Conservation (phyloP, 2,797 vertebrate genomes). For the Brachyrhaphis roseni region DNA sequence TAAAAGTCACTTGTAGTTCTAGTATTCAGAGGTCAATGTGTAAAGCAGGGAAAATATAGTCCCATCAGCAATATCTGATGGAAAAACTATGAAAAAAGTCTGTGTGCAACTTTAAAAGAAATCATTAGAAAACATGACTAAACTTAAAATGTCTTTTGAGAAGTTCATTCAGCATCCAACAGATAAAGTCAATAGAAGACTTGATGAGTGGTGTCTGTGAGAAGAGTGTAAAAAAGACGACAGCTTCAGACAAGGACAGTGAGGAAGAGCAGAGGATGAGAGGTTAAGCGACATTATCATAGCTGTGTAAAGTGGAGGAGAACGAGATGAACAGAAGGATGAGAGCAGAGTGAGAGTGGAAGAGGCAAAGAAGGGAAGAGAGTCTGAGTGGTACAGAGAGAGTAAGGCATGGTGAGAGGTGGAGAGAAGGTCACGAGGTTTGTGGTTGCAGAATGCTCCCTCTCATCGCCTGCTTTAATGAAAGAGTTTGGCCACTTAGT, state of each 20-base stretch:
- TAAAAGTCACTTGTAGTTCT: neutral
- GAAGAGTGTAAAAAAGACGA: conserved; percentile 12
- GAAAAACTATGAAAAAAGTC: neutral
- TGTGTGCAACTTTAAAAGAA: neutral
- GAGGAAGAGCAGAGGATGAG: conserved; percentile 22
- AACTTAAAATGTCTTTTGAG: neutral
- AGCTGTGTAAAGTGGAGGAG: conserved; percentile 16
- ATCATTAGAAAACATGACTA: neutral
- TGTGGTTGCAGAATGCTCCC: conserved; percentile 57
- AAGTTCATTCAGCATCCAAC: conserved; percentile 11
- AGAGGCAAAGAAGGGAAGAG: conserved; percentile 28
- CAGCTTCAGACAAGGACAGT: conserved; percentile 32
- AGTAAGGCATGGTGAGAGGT: conserved; percentile 38
- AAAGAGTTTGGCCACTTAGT: conserved; percentile 49
- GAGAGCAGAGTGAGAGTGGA: conserved; percentile 34
- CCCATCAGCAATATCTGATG: neutral
- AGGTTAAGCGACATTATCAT: conserved; percentile 32
- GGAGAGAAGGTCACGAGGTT: conserved; percentile 62
- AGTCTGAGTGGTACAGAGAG: conserved; percentile 31
- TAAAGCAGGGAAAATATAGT: neutral
- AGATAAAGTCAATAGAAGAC: conserved; percentile 10
- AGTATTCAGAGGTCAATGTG: neutral
- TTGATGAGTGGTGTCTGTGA: conserved; percentile 5
- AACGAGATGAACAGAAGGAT: conserved; percentile 9
- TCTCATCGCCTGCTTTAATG: conserved; percentile 50